These are phyloP conservation scores for Petrocephalus microphthalmus DNA, from an alignment of 2,113 vertebrate species.

Conservation along the genomic window DNA sequence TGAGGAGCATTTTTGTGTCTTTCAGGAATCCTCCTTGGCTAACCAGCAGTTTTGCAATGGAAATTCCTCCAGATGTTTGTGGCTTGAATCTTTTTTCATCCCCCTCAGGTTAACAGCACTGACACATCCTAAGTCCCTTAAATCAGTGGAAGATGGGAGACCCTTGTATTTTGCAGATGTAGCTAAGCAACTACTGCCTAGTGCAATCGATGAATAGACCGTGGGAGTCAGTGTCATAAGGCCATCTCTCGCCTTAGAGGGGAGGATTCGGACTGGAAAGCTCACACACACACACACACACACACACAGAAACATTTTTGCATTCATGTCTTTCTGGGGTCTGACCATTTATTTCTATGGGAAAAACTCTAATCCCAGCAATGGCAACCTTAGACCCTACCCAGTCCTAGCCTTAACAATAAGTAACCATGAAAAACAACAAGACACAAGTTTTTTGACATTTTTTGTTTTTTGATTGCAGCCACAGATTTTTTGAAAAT, in stretches of 20 bases:
- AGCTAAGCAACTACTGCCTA: not conserved
- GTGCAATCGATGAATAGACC: not conserved
- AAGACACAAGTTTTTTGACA: not conserved
- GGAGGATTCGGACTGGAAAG: not conserved
- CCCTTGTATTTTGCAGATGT: not conserved
- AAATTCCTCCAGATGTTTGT: constrained; percentile 3
- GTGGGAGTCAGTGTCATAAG: not conserved
- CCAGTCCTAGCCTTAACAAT: not conserved
- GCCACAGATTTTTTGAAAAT: not conserved
- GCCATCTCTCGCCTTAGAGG: not conserved
- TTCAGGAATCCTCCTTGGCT: not conserved
- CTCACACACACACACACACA: not conserved
- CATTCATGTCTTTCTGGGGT: not conserved
- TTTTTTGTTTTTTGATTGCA: not conserved
- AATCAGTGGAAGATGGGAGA: not conserved
- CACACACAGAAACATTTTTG: not conserved
- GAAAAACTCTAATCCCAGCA: not conserved
- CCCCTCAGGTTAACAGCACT: not conserved
- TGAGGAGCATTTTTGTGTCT: not conserved
- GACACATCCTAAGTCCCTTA: not conserved
- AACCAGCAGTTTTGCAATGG: not conserved
- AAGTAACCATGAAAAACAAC: not conserved
- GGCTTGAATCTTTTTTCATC: not conserved
- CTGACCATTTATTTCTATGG: not conserved
- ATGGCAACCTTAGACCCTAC: not conserved